Evolutionary conservation across 1,140 invertebrate genomes (phyloP).

Genomic region (Lucilia cuprina): DNA sequence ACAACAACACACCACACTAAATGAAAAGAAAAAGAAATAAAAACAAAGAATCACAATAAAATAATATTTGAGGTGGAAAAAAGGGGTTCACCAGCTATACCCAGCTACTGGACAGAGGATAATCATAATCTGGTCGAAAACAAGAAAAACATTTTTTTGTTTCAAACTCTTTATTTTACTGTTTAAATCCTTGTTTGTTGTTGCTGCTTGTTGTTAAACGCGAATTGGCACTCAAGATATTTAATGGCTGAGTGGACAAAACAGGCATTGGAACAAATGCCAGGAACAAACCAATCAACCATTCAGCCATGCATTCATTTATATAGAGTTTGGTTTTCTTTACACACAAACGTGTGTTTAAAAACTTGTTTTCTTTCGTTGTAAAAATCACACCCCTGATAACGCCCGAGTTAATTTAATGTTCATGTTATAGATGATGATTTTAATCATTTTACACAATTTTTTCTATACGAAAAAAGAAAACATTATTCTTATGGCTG

Average conservation of each 20-base stretch:
- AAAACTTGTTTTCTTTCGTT: neutral
- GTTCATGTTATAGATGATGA: conserved; percentile 1
- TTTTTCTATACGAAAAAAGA: neutral
- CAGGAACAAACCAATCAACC: neutral
- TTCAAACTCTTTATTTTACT: neutral
- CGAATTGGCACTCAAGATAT: conserved; percentile 33
- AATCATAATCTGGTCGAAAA: conserved; percentile 12
- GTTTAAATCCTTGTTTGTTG: neutral
- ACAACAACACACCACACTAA: neutral
- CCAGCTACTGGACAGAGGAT: neutral
- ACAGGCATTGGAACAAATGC: neutral
- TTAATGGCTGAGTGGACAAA: conserved; percentile 15
- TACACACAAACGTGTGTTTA: neutral
- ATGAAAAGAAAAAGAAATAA: neutral
- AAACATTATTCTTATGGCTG: neutral
- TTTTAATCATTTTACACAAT: conserved; percentile 16
- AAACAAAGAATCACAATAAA: conserved; percentile 4
- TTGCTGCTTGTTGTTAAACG: neutral
- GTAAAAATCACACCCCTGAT: conserved; percentile 25
- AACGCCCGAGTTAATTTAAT: conserved; percentile 10
- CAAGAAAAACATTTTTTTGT: conserved; percentile 17
- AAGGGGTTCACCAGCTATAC: neutral
- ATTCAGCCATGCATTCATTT: neutral
- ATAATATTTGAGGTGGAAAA: conserved; percentile 1
- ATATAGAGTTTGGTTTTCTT: neutral